Evolutionary conservation across 2,797 vertebrate genomes (phyloP).

Genomic region (Siniperca obscura): DNA sequence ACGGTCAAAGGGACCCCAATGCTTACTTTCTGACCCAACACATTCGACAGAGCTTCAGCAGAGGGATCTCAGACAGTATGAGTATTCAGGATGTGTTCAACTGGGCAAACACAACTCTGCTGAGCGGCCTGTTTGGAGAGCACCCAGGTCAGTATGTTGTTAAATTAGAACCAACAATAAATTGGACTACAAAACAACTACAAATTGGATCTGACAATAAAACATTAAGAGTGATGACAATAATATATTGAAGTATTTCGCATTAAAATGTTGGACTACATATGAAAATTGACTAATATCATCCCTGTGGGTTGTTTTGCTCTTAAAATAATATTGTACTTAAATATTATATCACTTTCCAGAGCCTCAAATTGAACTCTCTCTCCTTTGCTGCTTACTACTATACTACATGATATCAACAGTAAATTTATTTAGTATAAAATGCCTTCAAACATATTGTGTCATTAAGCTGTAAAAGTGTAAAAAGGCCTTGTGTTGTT

Average conservation of each 20-base stretch:
- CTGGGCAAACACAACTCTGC: conserved; percentile 92
- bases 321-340: background rate
- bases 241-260: background rate
- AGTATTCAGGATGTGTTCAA: conserved; percentile 89
- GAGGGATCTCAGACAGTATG: conserved; percentile 85
- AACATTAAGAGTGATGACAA: too few species aligned
- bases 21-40: conserved; percentile 92
- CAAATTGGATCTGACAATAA: background rate
- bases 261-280: background rate
- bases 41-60: conserved; percentile 91
- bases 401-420: background rate
- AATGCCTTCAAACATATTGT: background rate
- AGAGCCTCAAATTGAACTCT: background rate
- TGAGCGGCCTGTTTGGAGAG: conserved; percentile 89
- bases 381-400: background rate
- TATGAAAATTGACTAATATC: background rate
- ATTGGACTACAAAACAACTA: background rate
- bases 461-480: background rate
- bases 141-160: conserved; percentile 85
- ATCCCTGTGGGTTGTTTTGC: background rate
- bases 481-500: background rate
- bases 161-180: too few species aligned
- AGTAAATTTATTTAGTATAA: background rate
- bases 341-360: background rate
- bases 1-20: conserved; percentile 93